Evolutionary conservation across 2,113 vertebrate species (phyloP), one percentile per base, ranked within the genome.

Genomic region (Heterocephalus glaber): DNA sequence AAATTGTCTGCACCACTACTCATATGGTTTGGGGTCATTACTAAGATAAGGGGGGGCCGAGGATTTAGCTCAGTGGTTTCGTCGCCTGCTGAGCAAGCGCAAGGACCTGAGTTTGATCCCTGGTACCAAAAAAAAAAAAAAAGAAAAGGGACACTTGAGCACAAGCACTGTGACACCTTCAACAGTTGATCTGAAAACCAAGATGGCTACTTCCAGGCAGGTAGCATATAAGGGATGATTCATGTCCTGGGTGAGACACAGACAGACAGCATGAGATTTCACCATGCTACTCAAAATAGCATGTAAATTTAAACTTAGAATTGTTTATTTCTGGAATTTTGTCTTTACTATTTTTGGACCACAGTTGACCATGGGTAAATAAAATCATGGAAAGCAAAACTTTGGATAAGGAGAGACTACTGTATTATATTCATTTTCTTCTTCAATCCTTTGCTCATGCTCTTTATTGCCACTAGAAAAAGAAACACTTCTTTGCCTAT

Each of bases 391-490:
- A 90, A 54, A 38, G 33, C 4, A 49, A 74, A 49, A 58, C 24
- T 12, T 63, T 63, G 35, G 44, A 54, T 41, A 82, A 89, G n/a
- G 22, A 13, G 41, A 81, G 35, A 82, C 35, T 76, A 52, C 19
- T 54, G 28, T 44, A 44, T 24, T 86, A 41, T 60, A 52, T 28
- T 80, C 54, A 61, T 86, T 85, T 77, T 24, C 92, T 94, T 72
- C 56, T 89, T 74, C 13, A 86, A 47, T 63, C 1, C 26, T 88
- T 87, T 94, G 41, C 19, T 77, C 60, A 54, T 52, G 33, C 7
- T 85, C 41, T 70, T 82, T 96, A 92, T 90, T 90, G 95, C 58
- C 19, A 61, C n/a, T 76, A 72, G 16, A 70, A n/a, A n/a, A 92
- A 90, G 63, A 96, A 88, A 9, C 24, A 44, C 6, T 58, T 90